Percentiles rank a stretch among this genome's conserved stretches.
Conservation (phyloP, 2,888 invertebrate species). For the Drosophila affinis region DNA sequence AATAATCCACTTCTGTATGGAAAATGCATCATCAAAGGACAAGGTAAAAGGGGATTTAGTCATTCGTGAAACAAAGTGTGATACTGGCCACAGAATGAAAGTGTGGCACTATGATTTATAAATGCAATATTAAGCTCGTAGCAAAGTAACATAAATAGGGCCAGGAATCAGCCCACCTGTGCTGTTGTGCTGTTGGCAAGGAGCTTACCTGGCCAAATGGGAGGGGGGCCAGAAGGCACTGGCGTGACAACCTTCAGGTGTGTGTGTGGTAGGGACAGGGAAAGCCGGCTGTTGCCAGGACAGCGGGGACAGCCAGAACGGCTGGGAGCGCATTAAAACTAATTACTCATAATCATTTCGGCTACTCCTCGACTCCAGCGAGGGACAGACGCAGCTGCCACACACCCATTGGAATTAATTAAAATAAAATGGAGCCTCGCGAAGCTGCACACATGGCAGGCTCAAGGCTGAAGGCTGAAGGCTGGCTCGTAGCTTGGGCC, state of each 20-base stretch:
- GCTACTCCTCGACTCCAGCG: constrained; percentile 26
- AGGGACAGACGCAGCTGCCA: constrained; percentile 31
- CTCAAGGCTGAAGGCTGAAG: constrained; percentile 32
- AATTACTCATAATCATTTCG: constrained; percentile 53
- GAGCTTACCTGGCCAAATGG: neutral
- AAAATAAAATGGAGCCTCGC: constrained; percentile 47
- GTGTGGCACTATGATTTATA: neutral
- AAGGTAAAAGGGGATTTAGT: neutral
- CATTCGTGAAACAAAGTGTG: neutral
- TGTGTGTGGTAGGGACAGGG: constrained; percentile 17
- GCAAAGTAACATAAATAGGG: neutral
- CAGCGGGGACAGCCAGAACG: neutral
- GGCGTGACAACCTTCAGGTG: constrained; percentile 30
- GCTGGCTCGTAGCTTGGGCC: neutral
- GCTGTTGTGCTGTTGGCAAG: neutral
- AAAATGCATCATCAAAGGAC: neutral
- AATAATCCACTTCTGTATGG: neutral
- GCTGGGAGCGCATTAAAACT: constrained; percentile 48
- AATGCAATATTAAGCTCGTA: neutral
- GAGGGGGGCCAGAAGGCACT: neutral
- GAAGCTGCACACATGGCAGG: constrained; percentile 48
- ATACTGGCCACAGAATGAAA: neutral
- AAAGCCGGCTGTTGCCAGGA: constrained; percentile 18
- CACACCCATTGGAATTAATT: constrained; percentile 62
- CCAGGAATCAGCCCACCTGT: neutral